A percentile compares a stretch with the other conserved stretches of the same genome.
Conservation (phyloP, 2,797 vertebrate species). For the Ataeniobius toweri region DNA sequence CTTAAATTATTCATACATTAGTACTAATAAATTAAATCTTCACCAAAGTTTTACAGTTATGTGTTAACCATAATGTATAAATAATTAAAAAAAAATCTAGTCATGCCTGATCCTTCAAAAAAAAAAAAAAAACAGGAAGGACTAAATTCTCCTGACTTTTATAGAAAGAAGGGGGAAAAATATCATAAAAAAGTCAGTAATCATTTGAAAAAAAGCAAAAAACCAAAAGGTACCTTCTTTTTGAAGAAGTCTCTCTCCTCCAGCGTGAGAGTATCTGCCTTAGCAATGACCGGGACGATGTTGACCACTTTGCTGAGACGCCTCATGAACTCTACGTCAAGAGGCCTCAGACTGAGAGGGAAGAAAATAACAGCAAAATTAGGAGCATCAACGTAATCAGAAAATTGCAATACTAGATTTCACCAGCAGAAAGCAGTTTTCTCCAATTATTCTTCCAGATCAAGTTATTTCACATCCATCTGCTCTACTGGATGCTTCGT, state of each 20-base stretch:
- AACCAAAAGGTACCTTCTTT: conserved; percentile 83
- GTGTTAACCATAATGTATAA: conserved; percentile 19
- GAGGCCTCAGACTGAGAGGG: conserved; percentile 86
- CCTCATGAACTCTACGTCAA: conserved; percentile 98
- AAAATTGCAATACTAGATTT: background rate
- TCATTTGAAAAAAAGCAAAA: background rate
- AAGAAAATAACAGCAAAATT: background rate
- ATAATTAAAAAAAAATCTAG: conserved; percentile 31
- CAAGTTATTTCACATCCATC: background rate
- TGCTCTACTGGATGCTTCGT: background rate
- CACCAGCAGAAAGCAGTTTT: conserved; percentile 61
- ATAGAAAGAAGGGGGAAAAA: background rate
- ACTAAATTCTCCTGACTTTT: background rate
- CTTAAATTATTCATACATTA: conserved; percentile 30
- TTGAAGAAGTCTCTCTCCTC: conserved; percentile 98
- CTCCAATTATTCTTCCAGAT: conserved; percentile 4
- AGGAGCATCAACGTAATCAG: background rate
- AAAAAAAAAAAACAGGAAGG: conserved; percentile 34
- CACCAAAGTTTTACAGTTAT: conserved; percentile 38
- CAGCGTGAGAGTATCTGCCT: conserved; percentile 95
- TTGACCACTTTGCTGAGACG: conserved; percentile 98
- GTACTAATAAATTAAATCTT: conserved; percentile 41
- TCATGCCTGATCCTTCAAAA: conserved; percentile 8
- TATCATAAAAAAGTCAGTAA: background rate
- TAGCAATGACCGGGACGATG: conserved; percentile 97